Conservation (phyloP, 2,797 vertebrate species). For the Tragelaphus eurycerus region DNA sequence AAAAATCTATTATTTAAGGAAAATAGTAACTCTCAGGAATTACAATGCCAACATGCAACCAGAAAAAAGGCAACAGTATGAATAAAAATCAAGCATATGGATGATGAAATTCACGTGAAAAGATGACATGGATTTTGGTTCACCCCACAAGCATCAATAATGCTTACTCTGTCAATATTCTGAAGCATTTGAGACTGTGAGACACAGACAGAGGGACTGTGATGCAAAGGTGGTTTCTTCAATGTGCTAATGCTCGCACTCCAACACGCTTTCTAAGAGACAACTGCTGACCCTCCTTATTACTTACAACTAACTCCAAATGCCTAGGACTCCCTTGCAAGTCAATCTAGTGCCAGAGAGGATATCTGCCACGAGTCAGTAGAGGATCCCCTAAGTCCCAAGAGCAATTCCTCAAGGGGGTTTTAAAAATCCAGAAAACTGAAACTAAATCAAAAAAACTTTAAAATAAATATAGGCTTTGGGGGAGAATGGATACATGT, state of each 20-base stretch:
- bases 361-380: neutral
- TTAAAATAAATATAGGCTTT: neutral
- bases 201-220: neutral
- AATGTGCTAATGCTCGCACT: neutral
- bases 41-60: neutral
- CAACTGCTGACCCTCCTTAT: neutral
- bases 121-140: neutral
- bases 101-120: conserved; percentile 5
- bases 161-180: neutral
- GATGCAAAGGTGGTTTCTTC: neutral
- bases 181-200: neutral
- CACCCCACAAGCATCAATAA: neutral
- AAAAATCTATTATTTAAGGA: conserved; percentile 17
- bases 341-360: neutral
- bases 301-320: neutral
- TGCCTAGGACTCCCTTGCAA: neutral
- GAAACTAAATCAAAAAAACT: neutral
- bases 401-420: neutral
- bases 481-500: neutral
- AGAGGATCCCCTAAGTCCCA: neutral
- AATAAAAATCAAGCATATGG: conserved; percentile 5
- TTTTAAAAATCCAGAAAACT: neutral
- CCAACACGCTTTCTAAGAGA: neutral
- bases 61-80: neutral
- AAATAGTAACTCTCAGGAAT: neutral